A percentile compares a stretch with the other conserved stretches of the same genome.
Evolutionary conservation across 2,888 invertebrate genomes (phyloP).

Genomic region (Notocelia uddmanniana): DNA sequence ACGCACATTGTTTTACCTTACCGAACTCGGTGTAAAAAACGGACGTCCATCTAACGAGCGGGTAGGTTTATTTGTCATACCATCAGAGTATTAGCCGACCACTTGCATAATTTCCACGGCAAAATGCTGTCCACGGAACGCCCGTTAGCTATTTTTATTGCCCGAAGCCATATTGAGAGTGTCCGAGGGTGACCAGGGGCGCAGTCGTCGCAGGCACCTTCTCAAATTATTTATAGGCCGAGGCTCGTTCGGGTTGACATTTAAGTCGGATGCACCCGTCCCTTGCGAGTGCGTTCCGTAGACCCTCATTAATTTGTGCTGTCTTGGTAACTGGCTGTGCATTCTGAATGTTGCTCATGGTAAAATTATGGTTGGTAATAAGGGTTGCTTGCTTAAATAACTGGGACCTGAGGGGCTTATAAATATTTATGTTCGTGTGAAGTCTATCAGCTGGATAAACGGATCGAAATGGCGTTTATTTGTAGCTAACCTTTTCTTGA

Average conservation of each 20-base stretch:
- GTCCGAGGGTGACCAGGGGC: slow-evolving; percentile 59
- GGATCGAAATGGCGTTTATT: slow-evolving; percentile 33
- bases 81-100: slow-evolving; percentile 49
- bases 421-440: slow-evolving; percentile 46
- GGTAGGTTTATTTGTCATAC: slow-evolving; percentile 48
- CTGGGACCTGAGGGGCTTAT: slow-evolving; percentile 43
- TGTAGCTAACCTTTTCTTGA: slow-evolving; percentile 21
- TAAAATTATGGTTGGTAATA: slow-evolving; percentile 52
- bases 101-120: slow-evolving; percentile 65
- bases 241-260: slow-evolving; percentile 76
- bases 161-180: slow-evolving; percentile 73
- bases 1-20: slow-evolving; percentile 29
- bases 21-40: slow-evolving; percentile 22
- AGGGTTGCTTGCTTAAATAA: slow-evolving; percentile 42
- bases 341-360: slow-evolving; percentile 55
- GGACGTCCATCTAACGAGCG: slow-evolving; percentile 25
- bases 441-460: slow-evolving; percentile 36
- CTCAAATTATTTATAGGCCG: slow-evolving; percentile 80
- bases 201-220: slow-evolving; percentile 63
- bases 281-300: slow-evolving; percentile 59
- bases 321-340: slow-evolving; percentile 65
- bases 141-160: slow-evolving; percentile 72
- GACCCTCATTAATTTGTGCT: slow-evolving; percentile 74
- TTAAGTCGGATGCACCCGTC: slow-evolving; percentile 77
- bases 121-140: slow-evolving; percentile 51